These are phyloP conservation scores for Orthonevra nobilis DNA, from an alignment of 2,888 invertebrate species.

Conservation along the genomic window DNA sequence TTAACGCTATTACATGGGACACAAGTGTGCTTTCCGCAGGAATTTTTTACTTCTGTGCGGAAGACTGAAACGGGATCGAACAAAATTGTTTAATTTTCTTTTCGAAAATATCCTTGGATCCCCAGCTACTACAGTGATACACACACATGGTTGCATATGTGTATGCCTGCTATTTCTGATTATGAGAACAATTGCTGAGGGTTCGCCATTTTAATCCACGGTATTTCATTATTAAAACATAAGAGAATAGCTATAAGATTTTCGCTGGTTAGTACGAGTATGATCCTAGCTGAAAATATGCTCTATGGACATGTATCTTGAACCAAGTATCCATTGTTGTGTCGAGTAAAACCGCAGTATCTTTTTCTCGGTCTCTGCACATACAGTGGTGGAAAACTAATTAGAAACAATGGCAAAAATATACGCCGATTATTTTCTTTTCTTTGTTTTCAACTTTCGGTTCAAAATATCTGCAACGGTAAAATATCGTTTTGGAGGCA, in stretches of 20 bases:
- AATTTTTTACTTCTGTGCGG: constrained; percentile 19
- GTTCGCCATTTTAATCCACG: not conserved
- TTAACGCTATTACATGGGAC: constrained; percentile 9
- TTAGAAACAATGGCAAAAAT: too few species aligned
- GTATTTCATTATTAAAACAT: constrained; percentile 18
- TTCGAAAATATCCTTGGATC: not conserved
- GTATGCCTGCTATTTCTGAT: constrained; percentile 9
- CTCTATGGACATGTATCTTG: too few species aligned
- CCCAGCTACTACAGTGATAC: not conserved
- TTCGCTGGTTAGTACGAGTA: too few species aligned
- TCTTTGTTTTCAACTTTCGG: too few species aligned
- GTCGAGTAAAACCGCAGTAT: too few species aligned
- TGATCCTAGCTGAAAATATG: too few species aligned
- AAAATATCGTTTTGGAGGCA: too few species aligned
- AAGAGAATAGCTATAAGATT: not conserved
- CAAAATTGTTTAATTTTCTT: constrained; percentile 40
- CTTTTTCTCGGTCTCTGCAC: too few species aligned
- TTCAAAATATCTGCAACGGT: too few species aligned
- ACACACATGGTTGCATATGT: constrained; percentile 6
- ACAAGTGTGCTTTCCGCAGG: constrained; percentile 3
- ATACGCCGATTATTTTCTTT: too few species aligned
- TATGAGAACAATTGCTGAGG: constrained; percentile 15
- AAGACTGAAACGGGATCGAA: constrained; percentile 16
- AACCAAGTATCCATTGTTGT: too few species aligned
- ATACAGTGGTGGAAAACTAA: too few species aligned